These are phyloP conservation scores for Dendropsophus ebraccatus DNA, from an alignment of 2,113 vertebrate genomes.

Conservation along the genomic window DNA sequence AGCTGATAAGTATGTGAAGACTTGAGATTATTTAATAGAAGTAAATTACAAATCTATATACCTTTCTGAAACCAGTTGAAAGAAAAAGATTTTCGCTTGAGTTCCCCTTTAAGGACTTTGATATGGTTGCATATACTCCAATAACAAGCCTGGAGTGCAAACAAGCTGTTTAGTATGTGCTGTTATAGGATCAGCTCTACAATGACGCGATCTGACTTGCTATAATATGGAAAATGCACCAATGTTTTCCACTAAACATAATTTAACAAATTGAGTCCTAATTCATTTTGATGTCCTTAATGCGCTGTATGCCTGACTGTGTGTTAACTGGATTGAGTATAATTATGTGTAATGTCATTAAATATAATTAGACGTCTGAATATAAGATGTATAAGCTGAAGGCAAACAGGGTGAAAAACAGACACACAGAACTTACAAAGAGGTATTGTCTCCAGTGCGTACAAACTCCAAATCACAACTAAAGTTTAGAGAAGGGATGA, in stretches of 20 bases:
- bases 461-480: neutral
- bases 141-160: neutral
- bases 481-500: neutral
- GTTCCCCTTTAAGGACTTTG: neutral
- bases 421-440: neutral
- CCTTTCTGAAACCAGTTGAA: no score
- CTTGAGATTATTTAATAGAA: no score
- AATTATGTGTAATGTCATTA: slow-evolving; percentile 18
- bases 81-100: no score
- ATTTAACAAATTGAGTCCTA: slow-evolving; percentile 6
- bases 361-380: slow-evolving; percentile 30
- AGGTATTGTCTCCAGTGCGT: neutral
- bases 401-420: neutral
- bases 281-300: slow-evolving; percentile 4
- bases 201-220: neutral
- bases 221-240: neutral
- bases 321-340: slow-evolving; percentile 39
- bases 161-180: neutral
- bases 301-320: neutral
- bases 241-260: slow-evolving; percentile 25
- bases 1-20: no score
- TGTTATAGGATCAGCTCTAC: neutral
- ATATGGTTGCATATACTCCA: neutral
- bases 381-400: slow-evolving; percentile 5
- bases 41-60: no score